A percentile compares a stretch with the other conserved stretches of the same genome.
Evolutionary conservation across 2,888 invertebrate genomes (phyloP).

Genomic region (Magallana nippona): DNA sequence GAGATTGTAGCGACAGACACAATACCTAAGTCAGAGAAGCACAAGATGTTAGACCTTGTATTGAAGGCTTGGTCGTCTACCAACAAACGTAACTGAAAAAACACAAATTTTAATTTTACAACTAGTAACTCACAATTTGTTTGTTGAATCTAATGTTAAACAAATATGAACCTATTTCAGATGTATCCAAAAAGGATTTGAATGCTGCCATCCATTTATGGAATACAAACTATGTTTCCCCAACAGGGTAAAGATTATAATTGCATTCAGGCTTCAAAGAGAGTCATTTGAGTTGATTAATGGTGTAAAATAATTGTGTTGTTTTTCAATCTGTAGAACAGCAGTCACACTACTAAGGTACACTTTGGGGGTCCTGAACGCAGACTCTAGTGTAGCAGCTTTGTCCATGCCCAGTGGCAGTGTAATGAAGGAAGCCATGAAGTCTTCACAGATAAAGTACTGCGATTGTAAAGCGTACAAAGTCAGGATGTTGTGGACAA

Average conservation of each 20-base stretch:
- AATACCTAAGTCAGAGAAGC: background rate
- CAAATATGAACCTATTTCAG: background rate
- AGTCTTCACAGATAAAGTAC: background rate
- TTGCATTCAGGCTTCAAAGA: background rate
- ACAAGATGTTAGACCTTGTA: background rate
- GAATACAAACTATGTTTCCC: conserved; percentile 5
- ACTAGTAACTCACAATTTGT: background rate
- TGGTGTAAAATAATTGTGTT: background rate
- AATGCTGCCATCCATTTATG: background rate
- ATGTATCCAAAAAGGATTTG: background rate
- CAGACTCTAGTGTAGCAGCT: conserved; percentile 34
- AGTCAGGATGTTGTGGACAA: conserved; percentile 31
- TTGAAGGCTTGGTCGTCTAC: conserved; percentile 11
- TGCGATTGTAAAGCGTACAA: background rate
- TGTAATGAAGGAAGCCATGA: background rate
- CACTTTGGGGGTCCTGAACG: background rate
- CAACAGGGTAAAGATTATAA: background rate
- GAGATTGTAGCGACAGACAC: background rate
- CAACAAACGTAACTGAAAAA: conserved; percentile 33
- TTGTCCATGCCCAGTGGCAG: background rate
- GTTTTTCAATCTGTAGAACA: background rate
- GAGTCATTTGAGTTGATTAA: background rate
- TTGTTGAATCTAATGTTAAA: background rate
- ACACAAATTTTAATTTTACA: background rate
- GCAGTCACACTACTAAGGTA: background rate